These are phyloP conservation scores for Macrochelys suwanniensis DNA, from an alignment of 2,797 vertebrate species.

Conservation along the genomic window DNA sequence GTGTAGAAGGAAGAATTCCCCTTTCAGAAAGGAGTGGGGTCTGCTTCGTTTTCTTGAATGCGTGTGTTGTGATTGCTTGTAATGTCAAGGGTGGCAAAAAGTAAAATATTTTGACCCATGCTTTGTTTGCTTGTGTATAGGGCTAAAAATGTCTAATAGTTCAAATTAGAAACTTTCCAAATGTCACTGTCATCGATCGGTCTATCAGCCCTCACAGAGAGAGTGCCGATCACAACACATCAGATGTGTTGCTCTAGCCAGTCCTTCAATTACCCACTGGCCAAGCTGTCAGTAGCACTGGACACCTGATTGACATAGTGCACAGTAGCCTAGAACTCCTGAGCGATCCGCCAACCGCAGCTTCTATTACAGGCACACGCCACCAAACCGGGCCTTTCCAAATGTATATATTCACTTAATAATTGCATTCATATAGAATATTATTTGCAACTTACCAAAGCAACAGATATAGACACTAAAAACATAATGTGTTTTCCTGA, in stretches of 20 bases:
- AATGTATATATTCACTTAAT: neutral
- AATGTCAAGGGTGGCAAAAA: neutral
- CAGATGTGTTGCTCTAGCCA: too few species aligned
- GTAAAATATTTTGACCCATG: neutral
- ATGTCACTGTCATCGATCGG: too few species aligned
- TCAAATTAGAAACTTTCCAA: neutral
- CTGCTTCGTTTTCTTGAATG: neutral
- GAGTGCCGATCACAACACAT: too few species aligned
- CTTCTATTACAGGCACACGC: too few species aligned
- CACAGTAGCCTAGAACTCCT: too few species aligned
- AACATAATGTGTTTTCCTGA: neutral
- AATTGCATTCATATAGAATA: neutral
- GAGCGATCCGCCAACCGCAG: too few species aligned
- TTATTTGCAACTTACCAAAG: neutral
- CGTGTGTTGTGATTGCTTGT: accelerated
- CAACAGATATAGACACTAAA: neutral
- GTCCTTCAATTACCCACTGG: too few species aligned
- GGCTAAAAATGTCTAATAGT: neutral
- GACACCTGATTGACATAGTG: too few species aligned
- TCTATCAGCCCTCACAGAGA: too few species aligned
- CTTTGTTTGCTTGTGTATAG: neutral
- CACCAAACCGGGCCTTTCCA: neutral
- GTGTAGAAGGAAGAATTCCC: neutral
- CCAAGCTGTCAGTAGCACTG: too few species aligned
- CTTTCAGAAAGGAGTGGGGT: neutral